A percentile compares a stretch with the other conserved stretches of the same genome.
Evolutionary conservation across 2,797 vertebrate genomes (phyloP).

Genomic region (Pitangus sulphuratus): DNA sequence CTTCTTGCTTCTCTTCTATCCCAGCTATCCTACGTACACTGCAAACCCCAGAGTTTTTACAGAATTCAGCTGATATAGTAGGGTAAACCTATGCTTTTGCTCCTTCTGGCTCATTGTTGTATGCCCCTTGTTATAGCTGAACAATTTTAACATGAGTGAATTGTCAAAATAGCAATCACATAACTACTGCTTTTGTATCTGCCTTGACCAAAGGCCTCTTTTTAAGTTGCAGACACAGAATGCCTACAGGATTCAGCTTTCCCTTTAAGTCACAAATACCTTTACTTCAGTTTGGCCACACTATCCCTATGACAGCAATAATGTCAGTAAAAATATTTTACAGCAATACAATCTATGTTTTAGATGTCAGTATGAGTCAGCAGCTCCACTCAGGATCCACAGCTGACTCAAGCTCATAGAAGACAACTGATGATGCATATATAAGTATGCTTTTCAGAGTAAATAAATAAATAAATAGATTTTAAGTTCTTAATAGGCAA

Average conservation of each 20-base stretch:
- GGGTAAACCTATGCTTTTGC: background rate
- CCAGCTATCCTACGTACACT: background rate
- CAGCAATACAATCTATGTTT: background rate
- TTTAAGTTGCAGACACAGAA: background rate
- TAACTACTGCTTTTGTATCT: background rate
- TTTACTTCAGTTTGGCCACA: background rate
- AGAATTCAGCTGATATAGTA: background rate
- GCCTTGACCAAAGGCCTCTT: background rate
- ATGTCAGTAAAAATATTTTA: background rate
- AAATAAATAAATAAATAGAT: background rate
- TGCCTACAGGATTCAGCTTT: background rate
- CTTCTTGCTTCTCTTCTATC: background rate
- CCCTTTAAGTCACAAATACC: background rate
- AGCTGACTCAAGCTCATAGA: background rate
- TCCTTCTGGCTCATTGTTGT: background rate
- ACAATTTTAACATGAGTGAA: background rate
- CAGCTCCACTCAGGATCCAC: background rate
- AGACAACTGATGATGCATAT: background rate
- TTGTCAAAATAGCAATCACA: background rate
- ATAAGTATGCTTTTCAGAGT: background rate
- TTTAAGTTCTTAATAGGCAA: background rate
- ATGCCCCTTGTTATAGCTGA: rapidly evolving
- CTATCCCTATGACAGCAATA: background rate
- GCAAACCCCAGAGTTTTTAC: background rate
- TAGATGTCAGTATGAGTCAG: background rate